phyloP scores from a whole-genome alignment of 2,113 vertebrate genomes.

The Megaceryle torquata region DNA sequence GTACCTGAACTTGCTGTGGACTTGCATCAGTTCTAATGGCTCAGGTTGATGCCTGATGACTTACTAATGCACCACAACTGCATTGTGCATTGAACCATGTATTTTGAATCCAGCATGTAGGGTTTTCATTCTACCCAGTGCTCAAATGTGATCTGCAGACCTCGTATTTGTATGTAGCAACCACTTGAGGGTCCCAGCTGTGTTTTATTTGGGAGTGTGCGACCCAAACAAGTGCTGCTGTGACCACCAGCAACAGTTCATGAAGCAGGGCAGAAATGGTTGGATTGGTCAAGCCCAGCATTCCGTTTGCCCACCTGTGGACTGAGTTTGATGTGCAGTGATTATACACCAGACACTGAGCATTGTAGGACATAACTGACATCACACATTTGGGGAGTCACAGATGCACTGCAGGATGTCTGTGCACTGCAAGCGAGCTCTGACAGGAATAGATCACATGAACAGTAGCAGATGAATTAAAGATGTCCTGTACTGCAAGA shows the following conservation, averaged over 20 bases:
- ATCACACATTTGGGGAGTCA: background rate
- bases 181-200: accelerated
- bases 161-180: accelerated
- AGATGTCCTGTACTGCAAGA: conserved; percentile 1
- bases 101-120: background rate
- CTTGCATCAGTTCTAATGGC: background rate
- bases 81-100: background rate
- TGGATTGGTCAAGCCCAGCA: background rate
- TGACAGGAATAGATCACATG: accelerated
- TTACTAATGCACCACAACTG: background rate
- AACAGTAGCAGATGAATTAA: conserved; percentile 47
- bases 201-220: background rate
- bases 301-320: background rate
- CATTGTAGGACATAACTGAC: background rate
- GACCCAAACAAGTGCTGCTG: background rate
- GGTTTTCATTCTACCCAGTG: background rate
- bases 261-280: background rate
- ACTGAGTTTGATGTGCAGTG: background rate
- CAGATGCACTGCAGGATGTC: background rate
- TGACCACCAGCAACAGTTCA: accelerated
- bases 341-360: background rate
- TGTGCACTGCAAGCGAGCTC: background rate
- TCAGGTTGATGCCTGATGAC: background rate
- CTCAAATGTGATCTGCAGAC: background rate
- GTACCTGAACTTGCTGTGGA: background rate